Evolutionary conservation across 2,113 vertebrate species (phyloP).

Genomic region (Ondatra zibethicus): DNA sequence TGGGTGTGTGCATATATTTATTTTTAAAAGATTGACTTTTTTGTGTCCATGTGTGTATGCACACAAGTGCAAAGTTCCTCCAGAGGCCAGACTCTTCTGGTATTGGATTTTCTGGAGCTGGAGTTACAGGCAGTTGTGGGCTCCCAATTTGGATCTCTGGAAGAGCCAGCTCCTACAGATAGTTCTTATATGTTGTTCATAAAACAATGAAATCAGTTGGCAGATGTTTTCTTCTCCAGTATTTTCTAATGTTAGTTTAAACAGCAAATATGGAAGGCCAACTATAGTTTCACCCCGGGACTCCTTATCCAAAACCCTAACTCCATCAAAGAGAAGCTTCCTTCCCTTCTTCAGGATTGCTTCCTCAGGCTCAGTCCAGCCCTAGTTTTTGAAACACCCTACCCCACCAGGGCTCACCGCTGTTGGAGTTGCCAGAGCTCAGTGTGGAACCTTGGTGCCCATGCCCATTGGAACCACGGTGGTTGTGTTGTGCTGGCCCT

Average conservation of each 20-base stretch:
- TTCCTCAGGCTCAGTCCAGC: not conserved
- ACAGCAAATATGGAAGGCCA: too few relatives aligned
- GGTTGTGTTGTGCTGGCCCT: slow-evolving; percentile 83
- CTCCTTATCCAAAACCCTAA: not conserved
- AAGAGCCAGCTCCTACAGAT: not conserved
- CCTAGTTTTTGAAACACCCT: not conserved
- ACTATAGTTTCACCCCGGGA: too few relatives aligned
- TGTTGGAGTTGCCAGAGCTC: slow-evolving; percentile 83
- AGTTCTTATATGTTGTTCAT: not conserved
- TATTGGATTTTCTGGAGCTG: not conserved
- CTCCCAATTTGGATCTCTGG: not conserved
- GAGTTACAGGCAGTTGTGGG: not conserved
- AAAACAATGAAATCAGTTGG: not conserved
- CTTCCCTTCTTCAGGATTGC: too few relatives aligned
- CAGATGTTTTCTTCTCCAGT: not conserved
- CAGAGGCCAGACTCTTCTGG: not conserved
- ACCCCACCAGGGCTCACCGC: slow-evolving; percentile 82
- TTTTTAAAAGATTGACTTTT: not conserved
- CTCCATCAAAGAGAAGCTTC: not conserved
- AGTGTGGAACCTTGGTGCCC: slow-evolving; percentile 81
- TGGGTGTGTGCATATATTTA: not conserved
- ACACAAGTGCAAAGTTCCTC: not conserved
- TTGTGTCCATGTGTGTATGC: not conserved
- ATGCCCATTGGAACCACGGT: slow-evolving; percentile 83
- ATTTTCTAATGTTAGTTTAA: not conserved